Evolutionary conservation across 2,797 vertebrate genomes (phyloP), one percentile per base, ranked within the genome.

Genomic region (Poeciliopsis turneri): DNA sequence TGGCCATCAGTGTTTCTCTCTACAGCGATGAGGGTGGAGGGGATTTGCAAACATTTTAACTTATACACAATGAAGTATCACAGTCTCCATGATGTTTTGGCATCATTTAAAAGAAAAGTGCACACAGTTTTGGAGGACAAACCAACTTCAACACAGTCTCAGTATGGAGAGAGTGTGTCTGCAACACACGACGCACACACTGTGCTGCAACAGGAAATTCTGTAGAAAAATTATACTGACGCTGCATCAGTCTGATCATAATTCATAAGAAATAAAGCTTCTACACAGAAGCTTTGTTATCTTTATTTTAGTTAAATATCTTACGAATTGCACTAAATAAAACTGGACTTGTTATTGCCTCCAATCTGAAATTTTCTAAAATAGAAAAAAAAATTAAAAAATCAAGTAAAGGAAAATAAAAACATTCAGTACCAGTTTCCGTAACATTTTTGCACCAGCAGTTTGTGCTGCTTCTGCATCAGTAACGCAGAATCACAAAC

Each of bases 311-410:
- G 55, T 46, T 57, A 23, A 72, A 77, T 72, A 9, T 69, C 25
- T 15, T 4, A 20, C 55, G 13, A 72, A 43, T 78, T 39, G 28
- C 15, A 18, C 33, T 36, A 25, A 20, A 20, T 70, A 70, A 70
- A 70, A 71, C 2, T 41, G 0, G 18, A 2, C 33, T 1, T 36
- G 12, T n/a, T 51, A 53, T 66, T 5, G 25, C 46, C 2, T 6
- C 7, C 20, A 1, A 68, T 69, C 75, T 85, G 47, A 90, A 92
- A 90, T 78, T 74, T 61, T 80, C 43, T 33, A 74, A 78, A 88
- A 81, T n/a, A 12, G 33, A 53, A 77, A 77, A 73, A 57, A 76
- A 15, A 68, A 46, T 5, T 5, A 36, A 36, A 36, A 73, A 61
- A 61, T 6, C 2, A 73, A n/a, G 20, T 68, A 41, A 41, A n/a